Evolutionary conservation across 2,888 invertebrate species (phyloP).

Genomic region (Nymphalis polychloros): DNA sequence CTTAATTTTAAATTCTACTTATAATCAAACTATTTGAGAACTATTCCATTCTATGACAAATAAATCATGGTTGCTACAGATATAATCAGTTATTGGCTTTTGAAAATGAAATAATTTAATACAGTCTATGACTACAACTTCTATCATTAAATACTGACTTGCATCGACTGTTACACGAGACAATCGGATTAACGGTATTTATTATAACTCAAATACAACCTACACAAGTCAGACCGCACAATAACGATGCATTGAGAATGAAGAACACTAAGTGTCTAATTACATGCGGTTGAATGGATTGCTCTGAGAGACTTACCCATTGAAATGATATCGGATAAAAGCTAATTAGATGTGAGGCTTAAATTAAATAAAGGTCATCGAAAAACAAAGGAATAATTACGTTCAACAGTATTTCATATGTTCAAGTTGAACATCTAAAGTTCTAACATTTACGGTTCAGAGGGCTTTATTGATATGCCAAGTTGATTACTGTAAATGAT

Average conservation of each 20-base stretch:
- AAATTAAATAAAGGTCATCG: constrained; percentile 15
- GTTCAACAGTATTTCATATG: not conserved
- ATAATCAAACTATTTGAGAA: too few relatives aligned
- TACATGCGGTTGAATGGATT: constrained; percentile 58
- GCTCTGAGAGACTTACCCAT: constrained; percentile 62
- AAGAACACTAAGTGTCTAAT: constrained; percentile 57
- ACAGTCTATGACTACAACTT: not conserved
- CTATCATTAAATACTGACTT: constrained; percentile 7
- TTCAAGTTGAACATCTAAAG: not conserved
- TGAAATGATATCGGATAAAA: constrained; percentile 67
- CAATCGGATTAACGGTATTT: constrained; percentile 34
- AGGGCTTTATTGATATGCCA: too few relatives aligned
- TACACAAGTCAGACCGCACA: constrained; percentile 52
- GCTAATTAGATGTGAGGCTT: constrained; percentile 55
- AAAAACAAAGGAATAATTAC: constrained; percentile 11
- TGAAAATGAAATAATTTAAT: too few relatives aligned
- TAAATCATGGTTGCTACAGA: too few relatives aligned
- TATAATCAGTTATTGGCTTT: too few relatives aligned
- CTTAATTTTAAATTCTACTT: too few relatives aligned
- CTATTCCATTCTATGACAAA: too few relatives aligned
- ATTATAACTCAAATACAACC: constrained; percentile 41
- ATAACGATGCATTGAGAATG: constrained; percentile 69
- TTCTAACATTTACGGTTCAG: not conserved
- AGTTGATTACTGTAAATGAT: too few relatives aligned
- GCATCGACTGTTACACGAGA: constrained; percentile 23